A percentile compares a stretch with the other conserved stretches of the same genome.
These are phyloP conservation scores for Sphenodon punctatus DNA, from an alignment of 2,797 vertebrate species.

Conservation along the genomic window DNA sequence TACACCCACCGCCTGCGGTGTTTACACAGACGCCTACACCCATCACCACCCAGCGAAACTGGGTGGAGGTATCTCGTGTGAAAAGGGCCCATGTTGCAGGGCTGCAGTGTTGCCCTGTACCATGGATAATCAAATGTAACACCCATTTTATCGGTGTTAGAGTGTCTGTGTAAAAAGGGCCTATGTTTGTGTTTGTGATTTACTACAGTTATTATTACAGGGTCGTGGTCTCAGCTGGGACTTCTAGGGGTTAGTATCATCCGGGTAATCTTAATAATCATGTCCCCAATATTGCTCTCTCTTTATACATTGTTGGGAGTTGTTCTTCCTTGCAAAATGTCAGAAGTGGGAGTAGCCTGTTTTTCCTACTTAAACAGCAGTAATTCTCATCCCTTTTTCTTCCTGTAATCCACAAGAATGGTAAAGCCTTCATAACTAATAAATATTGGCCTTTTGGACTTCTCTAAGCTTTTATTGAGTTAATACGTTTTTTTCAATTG, in stretches of 20 bases:
- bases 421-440: conserved; percentile 21
- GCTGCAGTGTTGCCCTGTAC: too few species aligned
- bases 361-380: rapidly evolving
- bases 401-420: not conserved
- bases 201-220: too few species aligned
- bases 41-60: too few species aligned
- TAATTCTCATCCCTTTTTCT: not conserved
- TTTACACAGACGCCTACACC: too few species aligned
- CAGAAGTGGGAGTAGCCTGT: not conserved
- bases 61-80: too few species aligned
- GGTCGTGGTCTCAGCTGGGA: not conserved
- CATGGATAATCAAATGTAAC: too few species aligned
- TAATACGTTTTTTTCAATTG: conserved; percentile 41
- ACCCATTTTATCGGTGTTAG: too few species aligned
- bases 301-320: not conserved
- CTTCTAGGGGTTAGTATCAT: not conserved
- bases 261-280: not conserved
- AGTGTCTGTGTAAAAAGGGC: too few species aligned
- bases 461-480: conserved; percentile 22
- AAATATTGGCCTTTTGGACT: conserved; percentile 25
- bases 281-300: not conserved
- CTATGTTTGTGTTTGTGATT: too few species aligned
- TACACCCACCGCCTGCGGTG: too few species aligned
- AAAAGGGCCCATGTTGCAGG: too few species aligned
- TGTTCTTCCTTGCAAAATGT: not conserved